phyloP scores from a whole-genome alignment of 1,140 invertebrate species.

The Cydia amplana region DNA sequence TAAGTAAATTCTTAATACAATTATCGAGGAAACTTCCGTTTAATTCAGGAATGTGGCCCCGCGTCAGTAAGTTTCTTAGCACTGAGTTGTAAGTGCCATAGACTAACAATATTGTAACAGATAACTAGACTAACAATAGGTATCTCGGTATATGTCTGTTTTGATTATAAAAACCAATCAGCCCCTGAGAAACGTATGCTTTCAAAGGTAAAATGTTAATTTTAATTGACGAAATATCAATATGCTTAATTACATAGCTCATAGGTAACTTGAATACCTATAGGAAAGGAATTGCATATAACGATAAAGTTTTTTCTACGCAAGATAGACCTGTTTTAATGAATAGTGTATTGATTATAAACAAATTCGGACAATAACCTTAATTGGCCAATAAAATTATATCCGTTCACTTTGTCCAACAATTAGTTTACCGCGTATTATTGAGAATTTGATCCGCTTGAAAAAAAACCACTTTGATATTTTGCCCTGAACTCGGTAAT shows the following conservation, averaged over 20 bases:
- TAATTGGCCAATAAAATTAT: conserved; percentile 13
- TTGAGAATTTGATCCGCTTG: neutral
- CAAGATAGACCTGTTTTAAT: neutral
- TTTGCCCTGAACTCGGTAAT: neutral
- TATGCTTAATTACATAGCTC: no score
- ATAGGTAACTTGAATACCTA: neutral
- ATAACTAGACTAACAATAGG: conserved; percentile 17
- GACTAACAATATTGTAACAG: neutral
- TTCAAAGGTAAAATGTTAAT: no score
- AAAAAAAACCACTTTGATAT: neutral
- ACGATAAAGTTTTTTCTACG: neutral
- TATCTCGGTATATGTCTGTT: neutral
- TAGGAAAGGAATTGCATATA: neutral
- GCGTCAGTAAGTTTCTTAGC: conserved; percentile 26
- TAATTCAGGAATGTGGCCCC: conserved; percentile 30
- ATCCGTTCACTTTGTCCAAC: neutral
- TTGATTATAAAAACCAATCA: no score
- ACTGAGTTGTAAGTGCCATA: conserved; percentile 12
- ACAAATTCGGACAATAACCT: conserved; percentile 1
- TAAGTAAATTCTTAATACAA: conserved; percentile 30
- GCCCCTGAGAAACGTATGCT: no score
- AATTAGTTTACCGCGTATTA: conserved; percentile 8
- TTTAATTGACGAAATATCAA: no score
- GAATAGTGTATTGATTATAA: conserved; percentile 1
- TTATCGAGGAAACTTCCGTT: conserved; percentile 26